Base-by-base conservation (phyloP, 2,797 vertebrate species). In the Ciconia nigra region DNA sequence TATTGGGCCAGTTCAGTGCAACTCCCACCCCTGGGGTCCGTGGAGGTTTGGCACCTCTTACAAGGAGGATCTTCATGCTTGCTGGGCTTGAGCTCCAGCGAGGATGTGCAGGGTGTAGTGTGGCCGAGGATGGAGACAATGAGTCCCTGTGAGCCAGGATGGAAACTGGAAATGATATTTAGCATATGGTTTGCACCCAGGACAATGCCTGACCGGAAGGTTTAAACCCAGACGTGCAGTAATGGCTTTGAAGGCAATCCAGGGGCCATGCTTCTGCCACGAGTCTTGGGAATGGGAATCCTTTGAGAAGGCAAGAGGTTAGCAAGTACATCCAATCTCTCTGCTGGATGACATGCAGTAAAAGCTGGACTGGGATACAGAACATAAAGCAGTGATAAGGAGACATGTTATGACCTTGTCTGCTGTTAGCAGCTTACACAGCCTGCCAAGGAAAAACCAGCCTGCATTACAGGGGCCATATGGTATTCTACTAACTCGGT, bases 361-460 rank as follows among this genome's bases (percentile, higher is more conserved):
- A 89, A 91, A 84, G 78, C 90, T 83, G 93, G 87, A 35, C 85
- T 15, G 61, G 76, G 59, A 82, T 69, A 55, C 42, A 76, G 93
- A 86, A 76, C 85, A 82, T 74, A 72, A 86, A 95, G 73, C 77
- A 77, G 71, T 49, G 85, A 88, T 87, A 91, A 96, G 70, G 81
- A 95, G 86, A 89, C 20, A 3, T 8, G 70, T 91, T 94, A 74
- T 96, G 96, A 97, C 96, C 93, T 97, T 95, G 90, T 95, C 83
- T 84, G 83, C 87, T 92, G 81, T 96, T 95, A 97, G 96, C 88
- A 94, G 93, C 93, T 93, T 96, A 95, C 49, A 29, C n/a, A 84
- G 84, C 69, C 91, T 84, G 78, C 83, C 87, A 58, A 57, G 89
- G 83, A 70, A 96, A 93, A 96, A 71, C 8, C 89, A 84, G 87